Base-by-base conservation (phyloP, 1,140 invertebrate genomes). In the Spodoptera litura region DNA sequence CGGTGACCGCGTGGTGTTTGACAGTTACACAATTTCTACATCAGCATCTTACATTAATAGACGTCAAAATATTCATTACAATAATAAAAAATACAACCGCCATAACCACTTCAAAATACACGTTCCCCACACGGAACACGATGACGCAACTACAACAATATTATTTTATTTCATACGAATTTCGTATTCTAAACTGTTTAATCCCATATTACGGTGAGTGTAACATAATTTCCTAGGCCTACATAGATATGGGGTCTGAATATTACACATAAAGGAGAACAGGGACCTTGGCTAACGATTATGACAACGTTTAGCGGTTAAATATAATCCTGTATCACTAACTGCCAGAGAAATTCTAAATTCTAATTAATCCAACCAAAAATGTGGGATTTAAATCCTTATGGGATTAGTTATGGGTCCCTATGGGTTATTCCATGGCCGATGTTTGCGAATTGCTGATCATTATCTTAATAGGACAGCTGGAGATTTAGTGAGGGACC, bases 401-500 rank as follows among this genome's bases (percentile, higher is more conserved):
- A 31, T 56, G 80, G 81, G 79, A 83, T 85, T 84, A 84, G 84
- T 87, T 86, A 88, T 85, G 84, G 86, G 81, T 80, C 74, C 59
- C 31, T 31, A 4, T 27, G 61, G 59, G 61, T 44, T 44, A 4
- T 6, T 44, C 38, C 38, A 44, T 81, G 85, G 82, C 27, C 77
- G 52, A 83, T 88, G 86, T 89, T 88, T 88, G 88, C 81, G 86
- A 88, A 88, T 88, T 89, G 81, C 87, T 83, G 89, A 91, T 91
- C 66, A 87, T 88, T 89, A 91, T 91, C 88, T 91, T 89, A 89
- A 91, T 91, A 87, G 89, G 86, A 87, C 78, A 72, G 72, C 75
- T 58, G 73, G 74, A 83, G 89, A 91, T 91, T 89, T 89, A 88
- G 75, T 76, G 82, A 10, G 76, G 72, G 52, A 4, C 2, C 31